Evolutionary conservation across 2,113 vertebrate genomes (phyloP), one percentile per base, ranked within the genome.

Genomic region (Heliornis fulica): DNA sequence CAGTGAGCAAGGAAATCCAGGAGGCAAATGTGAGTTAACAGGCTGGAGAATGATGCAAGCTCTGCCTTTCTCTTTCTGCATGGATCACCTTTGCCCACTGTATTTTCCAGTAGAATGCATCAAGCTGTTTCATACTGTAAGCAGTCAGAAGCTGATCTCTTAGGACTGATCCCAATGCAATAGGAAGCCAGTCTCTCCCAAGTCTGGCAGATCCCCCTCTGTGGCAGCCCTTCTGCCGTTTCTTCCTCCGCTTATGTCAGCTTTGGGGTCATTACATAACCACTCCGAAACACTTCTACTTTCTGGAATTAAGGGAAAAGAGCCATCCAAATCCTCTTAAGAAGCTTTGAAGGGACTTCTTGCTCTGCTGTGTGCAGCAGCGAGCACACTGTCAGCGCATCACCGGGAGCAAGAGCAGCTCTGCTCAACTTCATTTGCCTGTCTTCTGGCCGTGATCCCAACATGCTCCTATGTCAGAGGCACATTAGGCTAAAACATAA

Each of bases 261-360:
- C 60, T 81, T 63, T 54, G 56, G 48, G 72, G 61, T 91, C 31
- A 0, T 92, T 91, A 50, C 48, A 53, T 75, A 91, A 92, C 87
- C 45, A 25, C 83, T 64, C 74, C 0, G 0, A 86, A 95, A 95
- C 76, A 71, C 83, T 90, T 83, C 74, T 94, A 0, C 83, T 87
- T 91, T 87, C 89, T 89, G 87, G 86, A 96, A 95, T 94, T 89
- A 92, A 82, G 56, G 65, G 57, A 40, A 64, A 91, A 91, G 83
- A 81, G 65, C 56, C 80, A 78, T 91, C 65, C 65, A 89, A 84
- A 94, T 94, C 91, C 91, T 76, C 81, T 90, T 92, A 78, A 59
- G 80, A 40, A 40, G 72, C 65, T 92, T 66, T 89, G 80, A 87
- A 71, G 77, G 60, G 20, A 19, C 38, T 61, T 59, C 72, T 78